Base-by-base conservation (phyloP, 2,888 invertebrate species). In the Micoletzkya japonica region DNA sequence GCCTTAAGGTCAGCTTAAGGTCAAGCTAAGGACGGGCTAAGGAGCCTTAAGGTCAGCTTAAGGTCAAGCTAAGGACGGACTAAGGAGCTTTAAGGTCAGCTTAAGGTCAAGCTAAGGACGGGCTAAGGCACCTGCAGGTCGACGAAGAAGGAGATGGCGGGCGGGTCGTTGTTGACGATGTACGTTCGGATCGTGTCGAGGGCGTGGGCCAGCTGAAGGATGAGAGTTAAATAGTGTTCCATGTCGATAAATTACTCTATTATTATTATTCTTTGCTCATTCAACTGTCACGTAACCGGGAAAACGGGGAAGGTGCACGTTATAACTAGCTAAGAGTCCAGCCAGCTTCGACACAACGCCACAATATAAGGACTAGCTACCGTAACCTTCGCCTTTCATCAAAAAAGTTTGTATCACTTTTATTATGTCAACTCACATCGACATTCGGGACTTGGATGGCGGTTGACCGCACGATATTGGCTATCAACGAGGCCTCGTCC, bases 151-250 rank as follows among this genome's bases (percentile, higher is more conserved):
- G 39, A 50, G 70, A 77, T 73, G 26, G 72, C 72, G 0, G 67
- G 49, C 14, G 74, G 73, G 39, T 76, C 74, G 58, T 74, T 37
- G 0, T 59, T 52, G 30, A 76, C 34, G 68, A 76, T 76, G 61
- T 61, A 76, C 0, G 69, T 14, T 1, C 76, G 56, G 2, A 77
- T 28, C 0, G 72, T 72, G 64, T 77, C 74, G 14, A 77, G 34
- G 4, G 77, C 77, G 20, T 60, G 66, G 28, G 72, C 64, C 1
- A 74, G 57, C 39, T 75, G 54, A 58, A 34, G n/a, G 56, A 10
- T 17, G 28, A 26, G 26, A 54, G 26, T 10, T 10, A 17, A 10
- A 54, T 20, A 24, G 7, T 44, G 10, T 10, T 20, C 20, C 0
- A 17, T n/a, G 24, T 1, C 37, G 2, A 0, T 34, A 32, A 6